Percentiles rank a stretch among this genome's conserved stretches.
phyloP scores from a whole-genome alignment of 2,888 invertebrate genomes.

The Cybosia mesomella region DNA sequence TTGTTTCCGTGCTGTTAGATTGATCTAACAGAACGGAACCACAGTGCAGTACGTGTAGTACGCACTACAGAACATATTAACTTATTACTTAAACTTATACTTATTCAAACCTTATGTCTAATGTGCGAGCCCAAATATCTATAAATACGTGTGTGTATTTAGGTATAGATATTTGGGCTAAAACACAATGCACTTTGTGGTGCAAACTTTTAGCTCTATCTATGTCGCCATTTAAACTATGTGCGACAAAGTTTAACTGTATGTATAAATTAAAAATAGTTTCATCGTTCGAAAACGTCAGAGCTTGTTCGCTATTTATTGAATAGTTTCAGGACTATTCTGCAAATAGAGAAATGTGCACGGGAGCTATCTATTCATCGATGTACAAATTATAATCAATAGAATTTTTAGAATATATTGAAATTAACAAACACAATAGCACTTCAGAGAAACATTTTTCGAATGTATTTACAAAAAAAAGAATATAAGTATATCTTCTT shows the following conservation, averaged over 20 bases:
- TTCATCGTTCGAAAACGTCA: constrained; percentile 29
- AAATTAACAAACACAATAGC: background rate
- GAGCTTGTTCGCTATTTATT: constrained; percentile 15
- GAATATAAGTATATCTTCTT: too few species aligned
- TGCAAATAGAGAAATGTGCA: constrained; percentile 22
- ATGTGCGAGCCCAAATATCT: too few species aligned
- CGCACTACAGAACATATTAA: too few species aligned
- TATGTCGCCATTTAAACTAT: constrained; percentile 36
- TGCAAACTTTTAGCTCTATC: constrained; percentile 7
- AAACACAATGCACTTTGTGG: constrained; percentile 16
- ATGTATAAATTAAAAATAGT: constrained; percentile 51
- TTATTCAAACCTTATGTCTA: too few species aligned
- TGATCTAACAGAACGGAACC: too few species aligned
- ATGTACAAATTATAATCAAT: background rate
- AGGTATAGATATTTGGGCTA: background rate
- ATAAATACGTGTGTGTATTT: too few species aligned
- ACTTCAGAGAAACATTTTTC: background rate
- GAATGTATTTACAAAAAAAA: too few species aligned
- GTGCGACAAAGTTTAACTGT: constrained; percentile 29
- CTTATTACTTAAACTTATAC: too few species aligned
- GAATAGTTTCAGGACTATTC: constrained; percentile 36
- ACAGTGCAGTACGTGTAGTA: too few species aligned
- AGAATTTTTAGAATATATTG: background rate
- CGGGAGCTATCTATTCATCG: constrained; percentile 16
- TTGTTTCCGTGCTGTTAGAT: too few species aligned